Evolutionary conservation across 2,113 vertebrate species (phyloP).

Genomic region (Phyllostomus hastatus): DNA sequence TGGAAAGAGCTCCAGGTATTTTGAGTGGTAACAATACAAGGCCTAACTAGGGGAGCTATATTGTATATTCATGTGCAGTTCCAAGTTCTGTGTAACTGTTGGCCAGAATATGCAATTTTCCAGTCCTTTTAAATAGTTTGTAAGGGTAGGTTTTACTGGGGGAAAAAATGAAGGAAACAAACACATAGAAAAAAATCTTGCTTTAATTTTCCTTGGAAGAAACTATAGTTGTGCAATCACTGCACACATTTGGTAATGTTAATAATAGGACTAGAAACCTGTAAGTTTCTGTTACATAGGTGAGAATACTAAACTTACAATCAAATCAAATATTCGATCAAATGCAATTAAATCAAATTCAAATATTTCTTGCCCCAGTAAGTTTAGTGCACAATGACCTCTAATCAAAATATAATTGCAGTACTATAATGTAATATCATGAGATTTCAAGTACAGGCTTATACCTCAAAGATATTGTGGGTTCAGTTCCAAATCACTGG

Average conservation of each 20-base stretch:
- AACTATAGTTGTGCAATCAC: background rate
- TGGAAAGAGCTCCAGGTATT: background rate
- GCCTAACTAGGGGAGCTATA: background rate
- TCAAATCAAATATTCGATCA: slow-evolving; percentile 1
- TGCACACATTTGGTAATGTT: background rate
- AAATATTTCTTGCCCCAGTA: background rate
- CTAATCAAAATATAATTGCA: background rate
- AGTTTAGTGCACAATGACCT: background rate
- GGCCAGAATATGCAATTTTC: background rate
- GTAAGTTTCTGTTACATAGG: background rate
- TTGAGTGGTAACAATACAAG: background rate
- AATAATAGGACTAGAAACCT: background rate
- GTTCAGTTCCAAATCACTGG: background rate
- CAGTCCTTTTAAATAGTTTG: background rate
- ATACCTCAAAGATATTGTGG: background rate
- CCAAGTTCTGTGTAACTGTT: background rate
- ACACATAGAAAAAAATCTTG: background rate
- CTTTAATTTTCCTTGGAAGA: background rate
- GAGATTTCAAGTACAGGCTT: background rate
- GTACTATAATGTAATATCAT: background rate
- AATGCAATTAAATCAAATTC: background rate
- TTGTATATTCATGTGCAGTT: background rate
- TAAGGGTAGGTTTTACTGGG: slow-evolving; percentile 4
- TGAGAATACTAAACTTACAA: background rate
- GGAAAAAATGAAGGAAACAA: background rate